Conservation (phyloP, 2,888 invertebrate species). For the Nipponacmea schrenckii region DNA sequence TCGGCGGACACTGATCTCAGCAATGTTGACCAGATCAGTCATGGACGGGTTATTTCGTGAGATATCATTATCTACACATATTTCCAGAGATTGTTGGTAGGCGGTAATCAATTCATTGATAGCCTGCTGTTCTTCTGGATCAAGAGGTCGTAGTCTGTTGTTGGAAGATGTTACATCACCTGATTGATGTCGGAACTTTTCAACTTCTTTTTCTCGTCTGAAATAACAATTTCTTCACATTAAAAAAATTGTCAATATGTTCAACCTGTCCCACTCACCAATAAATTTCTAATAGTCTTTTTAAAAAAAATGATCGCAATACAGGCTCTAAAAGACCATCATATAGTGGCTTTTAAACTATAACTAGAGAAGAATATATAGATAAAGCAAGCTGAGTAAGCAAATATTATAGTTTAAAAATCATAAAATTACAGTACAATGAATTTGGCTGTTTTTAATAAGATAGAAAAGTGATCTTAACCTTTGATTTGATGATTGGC, state of each 20-base stretch:
- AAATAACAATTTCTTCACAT: constrained; percentile 7
- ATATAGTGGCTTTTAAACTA: too few species aligned
- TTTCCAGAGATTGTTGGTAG: constrained; percentile 63
- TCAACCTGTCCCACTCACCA: too few species aligned
- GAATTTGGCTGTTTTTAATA: neutral
- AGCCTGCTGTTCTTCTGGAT: constrained; percentile 57
- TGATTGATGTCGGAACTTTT: constrained; percentile 32
- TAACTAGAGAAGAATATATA: too few species aligned
- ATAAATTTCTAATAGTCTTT: too few species aligned
- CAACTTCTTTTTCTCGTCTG: constrained; percentile 23
- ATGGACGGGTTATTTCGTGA: constrained; percentile 55
- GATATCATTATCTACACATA: constrained; percentile 60
- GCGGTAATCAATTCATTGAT: constrained; percentile 63
- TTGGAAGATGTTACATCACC: constrained; percentile 55
- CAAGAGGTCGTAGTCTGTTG: constrained; percentile 42
- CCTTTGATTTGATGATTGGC: constrained; percentile 4
- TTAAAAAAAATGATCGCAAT: too few species aligned
- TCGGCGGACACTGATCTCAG: constrained; percentile 76
- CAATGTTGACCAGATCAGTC: constrained; percentile 67
- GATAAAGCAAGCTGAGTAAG: too few species aligned
- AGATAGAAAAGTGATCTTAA: neutral
- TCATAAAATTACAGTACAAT: neutral
- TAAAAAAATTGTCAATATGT: neutral
- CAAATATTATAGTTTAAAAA: neutral
- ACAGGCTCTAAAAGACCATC: too few species aligned